Base-by-base conservation (phyloP, 2,113 vertebrate species). In the Tautogolabrus adspersus region DNA sequence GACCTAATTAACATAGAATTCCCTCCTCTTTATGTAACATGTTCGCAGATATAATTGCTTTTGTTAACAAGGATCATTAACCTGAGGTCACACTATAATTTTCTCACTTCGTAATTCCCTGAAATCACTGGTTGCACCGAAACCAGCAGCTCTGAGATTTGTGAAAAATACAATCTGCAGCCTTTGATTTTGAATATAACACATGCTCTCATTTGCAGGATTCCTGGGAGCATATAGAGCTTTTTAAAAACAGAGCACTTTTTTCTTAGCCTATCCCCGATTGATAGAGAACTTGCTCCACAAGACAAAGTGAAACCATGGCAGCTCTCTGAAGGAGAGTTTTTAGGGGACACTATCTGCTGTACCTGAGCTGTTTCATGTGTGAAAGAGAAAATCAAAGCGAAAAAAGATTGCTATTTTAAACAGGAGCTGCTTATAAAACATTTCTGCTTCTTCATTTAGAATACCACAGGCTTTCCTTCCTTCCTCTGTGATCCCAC, bases 401-500 rank as follows among this genome's bases (percentile, higher is more conserved):
- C n/a, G 5, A 10, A 51, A 57, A 13, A 15, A n/a, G 3, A 0
- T 10, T 23, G 4, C 34, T 15, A 1, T 55, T 70, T 18, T 49
- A 1, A 49, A 23, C 3, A 7, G 26, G 51, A 22, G n/a, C 30
- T 23, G 26, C 40, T 70, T 40, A 26, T 30, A 38, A 7, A 59
- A 56, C 63, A 8, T 22, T 47, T 59, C 5, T 42, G 44, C 47
- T 11, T n/a, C 22, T 67, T 84, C n/a, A 46, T 6, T 61, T 46
- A n/a, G 44, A 61, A 57, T 30, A 40, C 61, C 52, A 58, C 54
- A 59, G 9, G 19, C 62, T 66, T 78, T 70, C 26, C 3, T 72
- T 66, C 56, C 65, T 3, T 65, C 66, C 55, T 70, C 18, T 23
- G 9, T 22, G 60, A 55, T 46, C 72, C 72, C 79, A 71, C 69